phyloP scores from a whole-genome alignment of 2,797 vertebrate genomes.

The Trachops cirrhosus region DNA sequence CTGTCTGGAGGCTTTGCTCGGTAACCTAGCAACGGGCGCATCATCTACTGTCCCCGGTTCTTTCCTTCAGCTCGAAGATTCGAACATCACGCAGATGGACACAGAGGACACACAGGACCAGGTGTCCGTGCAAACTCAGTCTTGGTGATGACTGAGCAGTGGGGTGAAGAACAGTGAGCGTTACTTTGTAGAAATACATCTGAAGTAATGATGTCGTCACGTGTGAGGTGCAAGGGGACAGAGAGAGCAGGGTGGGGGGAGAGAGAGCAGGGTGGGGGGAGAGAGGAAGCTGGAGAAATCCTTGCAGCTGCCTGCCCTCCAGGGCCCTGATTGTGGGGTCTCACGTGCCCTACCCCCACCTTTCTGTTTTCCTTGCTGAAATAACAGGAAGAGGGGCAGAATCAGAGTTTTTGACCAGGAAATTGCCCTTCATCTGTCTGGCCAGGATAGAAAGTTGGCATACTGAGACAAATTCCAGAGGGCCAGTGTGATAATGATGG shows the following conservation, averaged over 20 bases:
- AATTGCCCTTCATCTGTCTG: not conserved
- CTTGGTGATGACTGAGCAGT: not conserved
- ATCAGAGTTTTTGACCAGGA: not conserved
- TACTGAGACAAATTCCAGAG: constrained; percentile 24
- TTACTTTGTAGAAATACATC: not conserved
- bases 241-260: not conserved
- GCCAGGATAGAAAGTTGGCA: not conserved
- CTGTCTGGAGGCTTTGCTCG: not conserved
- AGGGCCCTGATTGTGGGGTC: not conserved
- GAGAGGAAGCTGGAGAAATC: not conserved
- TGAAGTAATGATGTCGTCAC: not conserved
- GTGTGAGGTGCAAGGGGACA: not conserved
- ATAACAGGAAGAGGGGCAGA: not conserved
- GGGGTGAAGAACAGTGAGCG: not conserved
- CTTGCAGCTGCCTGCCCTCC: too few species aligned
- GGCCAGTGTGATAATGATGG: not conserved
- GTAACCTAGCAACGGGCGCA: constrained; percentile 66
- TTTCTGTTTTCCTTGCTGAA: not conserved
- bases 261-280: too few species aligned
- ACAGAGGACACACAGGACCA: not conserved
- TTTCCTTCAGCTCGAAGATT: not conserved
- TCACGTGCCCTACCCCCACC: rapidly evolving
- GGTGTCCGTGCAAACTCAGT: not conserved
- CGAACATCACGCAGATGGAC: not conserved
- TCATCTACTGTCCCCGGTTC: not conserved